Evolutionary conservation across 2,797 vertebrate species (phyloP).

Genomic region (Yasuhikotakia modesta): DNA sequence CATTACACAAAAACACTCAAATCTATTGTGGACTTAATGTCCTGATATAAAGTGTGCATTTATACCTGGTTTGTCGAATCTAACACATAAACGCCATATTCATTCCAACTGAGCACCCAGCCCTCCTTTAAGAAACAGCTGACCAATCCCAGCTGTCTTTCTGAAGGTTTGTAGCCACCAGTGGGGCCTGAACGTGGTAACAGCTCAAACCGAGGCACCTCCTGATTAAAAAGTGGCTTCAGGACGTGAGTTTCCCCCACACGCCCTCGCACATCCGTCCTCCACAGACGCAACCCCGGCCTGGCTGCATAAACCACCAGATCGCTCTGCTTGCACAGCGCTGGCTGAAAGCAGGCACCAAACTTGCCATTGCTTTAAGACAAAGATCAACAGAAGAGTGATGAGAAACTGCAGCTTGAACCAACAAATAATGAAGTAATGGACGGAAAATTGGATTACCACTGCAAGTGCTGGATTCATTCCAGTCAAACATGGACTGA

Average conservation of each 20-base stretch:
- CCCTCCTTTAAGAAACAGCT: slow-evolving; percentile 88
- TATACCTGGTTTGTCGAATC: slow-evolving; percentile 88
- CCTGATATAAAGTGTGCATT: neutral
- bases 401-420: neutral
- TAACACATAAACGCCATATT: slow-evolving; percentile 91
- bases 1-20: neutral
- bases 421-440: neutral
- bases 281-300: slow-evolving; percentile 92
- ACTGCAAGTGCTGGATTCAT: neutral
- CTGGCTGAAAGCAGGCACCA: slow-evolving; percentile 93
- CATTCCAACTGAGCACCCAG: slow-evolving; percentile 96
- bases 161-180: slow-evolving; percentile 76
- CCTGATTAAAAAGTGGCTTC: slow-evolving; percentile 82
- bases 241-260: slow-evolving; percentile 90
- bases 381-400: neutral
- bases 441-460: neutral
- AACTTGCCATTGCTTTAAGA: slow-evolving; percentile 84
- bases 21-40: neutral
- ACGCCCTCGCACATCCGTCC: slow-evolving; percentile 83
- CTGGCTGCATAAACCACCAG: slow-evolving; percentile 87
- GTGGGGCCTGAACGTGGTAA: slow-evolving; percentile 81
- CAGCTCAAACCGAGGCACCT: slow-evolving; percentile 85
- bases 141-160: slow-evolving; percentile 88
- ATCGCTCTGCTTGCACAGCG: slow-evolving; percentile 94
- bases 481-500: neutral